phyloP scores from a whole-genome alignment of 2,888 invertebrate genomes.

The Gastrophysa polygoni region DNA sequence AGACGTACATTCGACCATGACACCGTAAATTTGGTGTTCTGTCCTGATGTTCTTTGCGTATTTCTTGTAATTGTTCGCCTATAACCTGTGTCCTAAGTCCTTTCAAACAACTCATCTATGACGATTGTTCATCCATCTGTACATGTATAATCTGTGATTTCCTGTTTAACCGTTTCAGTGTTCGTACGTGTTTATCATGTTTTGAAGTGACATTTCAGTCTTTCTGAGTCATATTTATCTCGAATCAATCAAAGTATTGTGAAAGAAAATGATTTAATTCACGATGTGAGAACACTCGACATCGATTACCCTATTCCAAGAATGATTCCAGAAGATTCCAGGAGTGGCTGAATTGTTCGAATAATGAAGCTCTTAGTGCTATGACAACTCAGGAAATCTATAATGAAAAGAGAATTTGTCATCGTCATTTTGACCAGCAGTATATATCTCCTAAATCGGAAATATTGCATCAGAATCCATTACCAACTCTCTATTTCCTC shows the following conservation, averaged over 20 bases:
- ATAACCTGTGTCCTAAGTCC: too few relatives aligned
- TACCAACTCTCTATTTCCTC: not conserved
- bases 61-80: too few relatives aligned
- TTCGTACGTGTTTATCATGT: too few relatives aligned
- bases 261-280: not conserved
- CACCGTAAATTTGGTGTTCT: not conserved
- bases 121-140: too few relatives aligned
- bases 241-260: too few relatives aligned
- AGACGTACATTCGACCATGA: not conserved
- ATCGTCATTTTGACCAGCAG: not conserved
- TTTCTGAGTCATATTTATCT: too few relatives aligned
- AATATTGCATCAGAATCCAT: not conserved
- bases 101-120: too few relatives aligned
- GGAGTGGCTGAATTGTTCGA: not conserved
- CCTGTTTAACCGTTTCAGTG: too few relatives aligned
- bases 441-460: not conserved
- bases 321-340: not conserved
- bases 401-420: not conserved
- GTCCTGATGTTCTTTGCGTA: too few relatives aligned
- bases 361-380: not conserved
- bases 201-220: too few relatives aligned
- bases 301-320: not conserved
- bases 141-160: too few relatives aligned
- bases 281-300: not conserved
- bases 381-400: not conserved